Evolutionary conservation across 1,140 invertebrate species (phyloP), one percentile per base, ranked within the genome.

Genomic region (Drosophila nasuta): DNA sequence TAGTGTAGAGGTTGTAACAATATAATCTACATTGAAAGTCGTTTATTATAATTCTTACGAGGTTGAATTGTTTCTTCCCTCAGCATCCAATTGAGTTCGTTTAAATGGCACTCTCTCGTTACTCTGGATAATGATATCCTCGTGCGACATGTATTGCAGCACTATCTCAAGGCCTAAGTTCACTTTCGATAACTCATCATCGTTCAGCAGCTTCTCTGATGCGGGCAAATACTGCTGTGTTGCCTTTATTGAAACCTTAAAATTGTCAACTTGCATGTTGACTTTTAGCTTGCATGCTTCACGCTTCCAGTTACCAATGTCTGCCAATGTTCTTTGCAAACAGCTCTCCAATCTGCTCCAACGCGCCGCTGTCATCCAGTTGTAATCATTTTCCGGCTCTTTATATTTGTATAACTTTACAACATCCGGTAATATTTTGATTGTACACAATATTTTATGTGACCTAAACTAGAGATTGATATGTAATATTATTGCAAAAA

Each of bases 281-380:
- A 35, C 48, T 0, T 70, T 38, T 6, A 87, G 5, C 5, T 66
- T 69, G 2, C 8, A 48, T 15, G 70, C 59, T 43, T 88, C 70
- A n/a, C 49, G 1, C 15, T 51, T 35, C 6, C 62, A 43, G n/a
- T 75, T 28, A 10, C 1, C 3, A 1, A 76, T 13, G n/a, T 65
- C 65, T 15, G 64, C 77, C 4, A 87, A 54, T 1, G 78, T 10
- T 1, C 49, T 64, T 45, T 46, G 75, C 11, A 88, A 20, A 0
- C 48, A 68, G 15, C 41, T 57, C 35, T 87, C 83, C 0, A 87
- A 35, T 15, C 63, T 65, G 0, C 33, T 4, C 85, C 85, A 87
- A 11, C 69, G 85, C 0, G 10, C 17, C 2, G 46, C 38, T 0
- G 80, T 82, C 80, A 87, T 83, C 83, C 83, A 87, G n/a, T 80